Evolutionary conservation across 2,888 invertebrate genomes (phyloP).

Genomic region (Leptura quadrifasciata): DNA sequence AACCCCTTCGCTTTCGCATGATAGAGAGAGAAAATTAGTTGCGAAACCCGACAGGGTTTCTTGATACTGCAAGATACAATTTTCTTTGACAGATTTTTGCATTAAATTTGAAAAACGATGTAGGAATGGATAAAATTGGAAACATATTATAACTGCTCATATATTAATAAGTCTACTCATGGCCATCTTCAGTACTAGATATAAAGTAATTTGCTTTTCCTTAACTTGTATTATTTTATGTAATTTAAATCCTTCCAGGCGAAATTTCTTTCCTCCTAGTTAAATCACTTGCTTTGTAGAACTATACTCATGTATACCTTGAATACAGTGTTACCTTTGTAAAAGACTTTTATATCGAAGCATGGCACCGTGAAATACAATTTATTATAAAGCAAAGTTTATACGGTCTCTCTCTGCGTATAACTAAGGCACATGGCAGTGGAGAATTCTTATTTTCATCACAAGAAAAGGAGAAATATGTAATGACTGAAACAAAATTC

Average conservation of each 20-base stretch:
- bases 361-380: conserved; percentile 20
- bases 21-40: too few species aligned
- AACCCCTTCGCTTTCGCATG: too few species aligned
- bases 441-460: not conserved
- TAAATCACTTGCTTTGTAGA: not conserved
- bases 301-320: conserved; percentile 4
- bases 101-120: too few species aligned
- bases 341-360: not conserved
- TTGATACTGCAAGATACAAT: too few species aligned
- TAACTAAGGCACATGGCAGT: not conserved
- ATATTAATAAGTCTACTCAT: too few species aligned
- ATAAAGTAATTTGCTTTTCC: too few species aligned
- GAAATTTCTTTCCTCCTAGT: not conserved
- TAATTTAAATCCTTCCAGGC: not conserved
- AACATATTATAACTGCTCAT: too few species aligned
- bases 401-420: not conserved
- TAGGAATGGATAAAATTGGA: too few species aligned
- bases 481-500: conserved; percentile 7
- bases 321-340: conserved; percentile 1
- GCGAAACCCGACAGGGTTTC: too few species aligned
- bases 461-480: conserved; percentile 1
- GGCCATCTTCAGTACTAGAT: too few species aligned
- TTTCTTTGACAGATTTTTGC: too few species aligned
- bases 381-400: conserved; percentile 23
- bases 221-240: not conserved